These are phyloP conservation scores for Boloria euphrosyne DNA, from an alignment of 2,888 invertebrate species.

Conservation along the genomic window DNA sequence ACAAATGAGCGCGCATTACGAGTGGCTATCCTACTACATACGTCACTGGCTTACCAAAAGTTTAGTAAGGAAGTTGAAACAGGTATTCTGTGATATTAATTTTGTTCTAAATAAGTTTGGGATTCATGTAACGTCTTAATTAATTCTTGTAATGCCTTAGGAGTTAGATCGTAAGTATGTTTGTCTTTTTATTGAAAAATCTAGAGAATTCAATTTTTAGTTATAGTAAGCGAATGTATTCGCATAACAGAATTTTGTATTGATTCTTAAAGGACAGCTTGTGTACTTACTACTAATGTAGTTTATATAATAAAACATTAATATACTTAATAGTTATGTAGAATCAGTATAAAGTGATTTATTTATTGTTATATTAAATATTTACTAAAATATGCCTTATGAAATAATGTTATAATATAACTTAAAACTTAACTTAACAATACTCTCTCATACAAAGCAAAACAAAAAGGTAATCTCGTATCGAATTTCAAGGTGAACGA, in stretches of 20 bases:
- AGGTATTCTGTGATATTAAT: constrained; percentile 17
- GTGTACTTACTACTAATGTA: too few relatives aligned
- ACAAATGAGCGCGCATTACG: constrained; percentile 75
- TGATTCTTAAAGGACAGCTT: too few relatives aligned
- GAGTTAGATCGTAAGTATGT: too few relatives aligned
- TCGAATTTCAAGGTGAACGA: constrained; percentile 40
- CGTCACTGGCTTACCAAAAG: constrained; percentile 49
- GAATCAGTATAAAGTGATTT: too few relatives aligned
- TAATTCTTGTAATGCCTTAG: too few relatives aligned
- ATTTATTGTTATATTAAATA: too few relatives aligned
- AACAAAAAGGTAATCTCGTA: constrained; percentile 29
- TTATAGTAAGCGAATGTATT: too few relatives aligned
- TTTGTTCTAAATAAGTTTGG: constrained; percentile 4
- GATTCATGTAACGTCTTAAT: background rate
- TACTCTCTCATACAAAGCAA: background rate
- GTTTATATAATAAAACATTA: too few relatives aligned
- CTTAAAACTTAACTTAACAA: too few relatives aligned
- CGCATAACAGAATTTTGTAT: too few relatives aligned
- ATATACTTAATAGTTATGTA: too few relatives aligned
- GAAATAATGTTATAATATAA: background rate
- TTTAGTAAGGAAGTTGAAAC: constrained; percentile 38
- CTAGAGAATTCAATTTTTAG: background rate
- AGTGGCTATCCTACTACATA: constrained; percentile 56
- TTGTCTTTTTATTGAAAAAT: background rate
- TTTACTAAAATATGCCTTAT: too few relatives aligned